phyloP scores from a whole-genome alignment of 2,113 vertebrate genomes.

The Anolis carolinensis region DNA sequence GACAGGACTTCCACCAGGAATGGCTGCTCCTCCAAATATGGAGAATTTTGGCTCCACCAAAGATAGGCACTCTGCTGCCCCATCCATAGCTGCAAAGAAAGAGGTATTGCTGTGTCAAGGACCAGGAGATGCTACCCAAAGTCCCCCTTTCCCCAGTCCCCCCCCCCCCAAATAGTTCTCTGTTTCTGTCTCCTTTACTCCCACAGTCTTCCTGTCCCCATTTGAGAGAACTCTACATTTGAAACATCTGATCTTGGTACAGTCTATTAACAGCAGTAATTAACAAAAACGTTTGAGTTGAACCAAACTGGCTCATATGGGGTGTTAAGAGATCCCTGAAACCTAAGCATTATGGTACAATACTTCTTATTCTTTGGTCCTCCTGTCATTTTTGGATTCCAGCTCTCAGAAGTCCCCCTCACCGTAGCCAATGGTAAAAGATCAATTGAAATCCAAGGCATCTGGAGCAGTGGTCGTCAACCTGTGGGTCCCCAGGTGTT shows the following conservation, averaged over 20 bases:
- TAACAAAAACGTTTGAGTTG: neutral
- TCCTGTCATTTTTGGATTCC: no score
- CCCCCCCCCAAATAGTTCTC: neutral
- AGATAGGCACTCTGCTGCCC: conserved; percentile 74
- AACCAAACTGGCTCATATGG: neutral
- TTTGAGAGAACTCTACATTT: neutral
- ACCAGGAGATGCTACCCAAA: neutral
- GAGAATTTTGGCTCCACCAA: conserved; percentile 72
- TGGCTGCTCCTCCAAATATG: conserved; percentile 74
- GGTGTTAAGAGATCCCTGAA: no score
- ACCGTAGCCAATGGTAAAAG: no score
- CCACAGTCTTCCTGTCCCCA: no score
- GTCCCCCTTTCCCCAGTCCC: neutral
- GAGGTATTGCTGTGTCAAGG: neutral
- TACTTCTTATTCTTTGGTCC: neutral
- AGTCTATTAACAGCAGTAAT: neutral
- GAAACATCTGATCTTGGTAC: neutral
- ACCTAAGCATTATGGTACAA: no score
- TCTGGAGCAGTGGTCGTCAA: neutral
- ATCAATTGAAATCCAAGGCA: neutral
- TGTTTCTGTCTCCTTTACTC: neutral
- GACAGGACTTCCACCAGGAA: conserved; percentile 83
- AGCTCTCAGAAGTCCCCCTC: neutral
- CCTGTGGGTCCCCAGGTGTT: no score
- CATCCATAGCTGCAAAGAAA: conserved; percentile 81